Percentiles rank a stretch among this genome's conserved stretches.
phyloP scores from a whole-genome alignment of 1,140 invertebrate species.

The Trypoxylus dichotomus region DNA sequence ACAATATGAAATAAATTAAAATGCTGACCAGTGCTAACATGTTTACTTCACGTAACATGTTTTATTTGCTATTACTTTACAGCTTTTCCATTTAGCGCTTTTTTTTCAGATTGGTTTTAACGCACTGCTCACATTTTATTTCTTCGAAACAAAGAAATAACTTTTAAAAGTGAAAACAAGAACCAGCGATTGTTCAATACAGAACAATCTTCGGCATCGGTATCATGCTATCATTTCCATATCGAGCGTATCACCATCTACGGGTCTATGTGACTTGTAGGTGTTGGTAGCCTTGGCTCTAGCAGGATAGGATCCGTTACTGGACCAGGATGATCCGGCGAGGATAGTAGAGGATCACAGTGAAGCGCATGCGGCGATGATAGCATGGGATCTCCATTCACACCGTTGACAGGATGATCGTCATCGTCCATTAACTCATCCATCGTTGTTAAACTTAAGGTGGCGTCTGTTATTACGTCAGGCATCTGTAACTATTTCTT shows the following conservation, averaged over 20 bases:
- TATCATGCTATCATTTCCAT: conserved; percentile 55
- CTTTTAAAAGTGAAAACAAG: neutral
- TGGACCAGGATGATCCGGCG: conserved; percentile 41
- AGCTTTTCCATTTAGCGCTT: neutral
- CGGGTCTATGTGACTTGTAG: conserved; percentile 51
- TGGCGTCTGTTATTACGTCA: conserved; percentile 60
- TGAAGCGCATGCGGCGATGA: conserved; percentile 54
- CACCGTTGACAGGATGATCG: conserved; percentile 62
- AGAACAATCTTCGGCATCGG: neutral
- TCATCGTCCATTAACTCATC: conserved; percentile 85
- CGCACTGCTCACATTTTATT: neutral
- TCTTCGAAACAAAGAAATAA: neutral
- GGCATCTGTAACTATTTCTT: conserved; percentile 54
- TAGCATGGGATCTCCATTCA: conserved; percentile 65
- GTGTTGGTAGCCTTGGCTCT: conserved; percentile 48
- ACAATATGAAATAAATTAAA: conserved; percentile 13
- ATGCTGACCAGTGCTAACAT: neutral
- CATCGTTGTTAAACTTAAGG: conserved; percentile 69
- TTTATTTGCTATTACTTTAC: no score
- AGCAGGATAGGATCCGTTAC: conserved; percentile 45
- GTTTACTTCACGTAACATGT: neutral
- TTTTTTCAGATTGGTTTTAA: no score
- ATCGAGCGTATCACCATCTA: conserved; percentile 51
- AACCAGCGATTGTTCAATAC: neutral
- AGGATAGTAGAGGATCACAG: conserved; percentile 44